Conservation (phyloP, 1,140 invertebrate species). For the Bilobella aurantiaca region DNA sequence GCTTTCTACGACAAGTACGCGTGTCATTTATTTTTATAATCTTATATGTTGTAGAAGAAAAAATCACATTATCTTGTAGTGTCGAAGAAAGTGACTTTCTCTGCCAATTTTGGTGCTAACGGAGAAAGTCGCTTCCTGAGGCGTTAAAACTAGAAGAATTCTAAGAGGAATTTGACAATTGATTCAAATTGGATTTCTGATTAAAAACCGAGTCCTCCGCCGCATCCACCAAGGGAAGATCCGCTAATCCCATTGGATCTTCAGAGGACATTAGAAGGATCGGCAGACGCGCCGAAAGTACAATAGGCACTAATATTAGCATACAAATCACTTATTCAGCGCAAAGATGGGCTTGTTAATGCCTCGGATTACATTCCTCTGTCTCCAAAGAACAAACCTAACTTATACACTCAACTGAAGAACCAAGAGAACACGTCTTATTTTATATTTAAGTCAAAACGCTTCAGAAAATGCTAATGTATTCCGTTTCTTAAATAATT, state of each 20-base stretch:
- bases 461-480: no score
- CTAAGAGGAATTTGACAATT: neutral
- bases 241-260: neutral
- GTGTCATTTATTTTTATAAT: no score
- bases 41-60: no score
- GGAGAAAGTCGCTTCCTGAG: neutral
- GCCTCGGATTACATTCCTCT: neutral
- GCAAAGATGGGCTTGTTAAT: neutral
- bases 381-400: neutral
- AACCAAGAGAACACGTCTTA: no score
- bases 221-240: neutral
- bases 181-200: neutral
- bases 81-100: no score
- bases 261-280: neutral
- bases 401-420: no score
- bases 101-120: neutral
- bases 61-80: no score
- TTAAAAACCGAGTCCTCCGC: neutral
- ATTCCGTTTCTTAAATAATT: no score
- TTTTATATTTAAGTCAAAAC: no score
- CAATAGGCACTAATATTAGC: neutral
- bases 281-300: neutral
- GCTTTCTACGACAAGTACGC: no score
- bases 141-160: neutral
- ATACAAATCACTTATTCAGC: slow-evolving; percentile 4